Evolutionary conservation across 2,888 invertebrate genomes (phyloP).

Genomic region (Dynastes tityus): DNA sequence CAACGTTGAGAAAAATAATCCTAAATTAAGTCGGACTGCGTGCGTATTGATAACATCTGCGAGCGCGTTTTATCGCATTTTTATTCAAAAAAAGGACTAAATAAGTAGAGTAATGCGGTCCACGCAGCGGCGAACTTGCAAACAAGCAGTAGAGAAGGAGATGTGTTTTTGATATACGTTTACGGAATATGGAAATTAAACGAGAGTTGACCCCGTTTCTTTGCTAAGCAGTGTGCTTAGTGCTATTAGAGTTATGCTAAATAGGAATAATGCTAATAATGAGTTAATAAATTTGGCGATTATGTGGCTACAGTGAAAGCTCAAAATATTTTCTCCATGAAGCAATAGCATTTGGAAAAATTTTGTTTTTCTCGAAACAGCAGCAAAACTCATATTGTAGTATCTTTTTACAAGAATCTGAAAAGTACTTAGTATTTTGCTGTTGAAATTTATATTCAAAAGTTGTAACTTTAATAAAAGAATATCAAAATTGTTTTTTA

Average conservation of each 20-base stretch:
- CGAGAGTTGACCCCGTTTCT: constrained; percentile 46
- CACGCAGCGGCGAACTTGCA: constrained; percentile 16
- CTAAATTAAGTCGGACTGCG: not conserved
- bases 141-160: not conserved
- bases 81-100: constrained; percentile 21
- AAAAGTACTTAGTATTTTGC: too few relatives aligned
- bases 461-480: too few relatives aligned
- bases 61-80: constrained; percentile 14
- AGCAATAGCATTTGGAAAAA: too few relatives aligned
- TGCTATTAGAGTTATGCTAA: constrained; percentile 7
- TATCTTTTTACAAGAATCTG: too few relatives aligned
- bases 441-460: too few relatives aligned
- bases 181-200: constrained; percentile 48
- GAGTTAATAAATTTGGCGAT: too few relatives aligned
- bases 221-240: not conserved
- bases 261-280: not conserved
- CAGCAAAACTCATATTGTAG: too few relatives aligned
- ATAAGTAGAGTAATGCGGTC: not conserved
- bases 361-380: too few relatives aligned
- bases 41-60: constrained; percentile 16
- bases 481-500: too few relatives aligned
- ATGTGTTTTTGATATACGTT: constrained; percentile 11
- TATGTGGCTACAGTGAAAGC: too few relatives aligned
- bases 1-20: constrained; percentile 20
- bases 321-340: too few relatives aligned